Evolutionary conservation across 2,888 invertebrate species (phyloP).

Genomic region (Melinopterus prodromus): DNA sequence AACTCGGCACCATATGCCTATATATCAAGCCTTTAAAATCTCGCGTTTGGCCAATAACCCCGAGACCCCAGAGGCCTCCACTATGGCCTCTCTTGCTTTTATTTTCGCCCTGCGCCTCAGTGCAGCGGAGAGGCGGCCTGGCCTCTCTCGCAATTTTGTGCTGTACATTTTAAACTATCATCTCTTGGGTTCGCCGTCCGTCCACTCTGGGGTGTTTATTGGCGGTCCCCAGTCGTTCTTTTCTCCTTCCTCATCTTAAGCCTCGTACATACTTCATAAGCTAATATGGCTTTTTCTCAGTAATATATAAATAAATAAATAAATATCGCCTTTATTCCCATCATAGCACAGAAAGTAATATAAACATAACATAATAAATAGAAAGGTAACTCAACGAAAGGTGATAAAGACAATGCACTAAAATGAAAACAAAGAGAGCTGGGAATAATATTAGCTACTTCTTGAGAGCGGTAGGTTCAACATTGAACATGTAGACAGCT

Average conservation of each 20-base stretch:
- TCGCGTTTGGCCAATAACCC: conserved; percentile 49
- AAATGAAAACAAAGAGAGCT: too few species aligned
- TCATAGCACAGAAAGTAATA: too few species aligned
- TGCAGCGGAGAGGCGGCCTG: conserved; percentile 5
- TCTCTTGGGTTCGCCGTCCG: conserved; percentile 14
- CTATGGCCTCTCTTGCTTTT: conserved; percentile 18
- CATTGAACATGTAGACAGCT: too few species aligned
- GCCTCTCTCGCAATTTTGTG: conserved; percentile 10
- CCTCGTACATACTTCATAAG: background rate
- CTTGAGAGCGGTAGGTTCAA: too few species aligned
- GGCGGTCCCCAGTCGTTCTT: background rate
- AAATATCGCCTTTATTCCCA: too few species aligned
- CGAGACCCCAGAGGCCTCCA: conserved; percentile 36
- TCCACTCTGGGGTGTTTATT: conserved; percentile 9
- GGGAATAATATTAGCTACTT: too few species aligned
- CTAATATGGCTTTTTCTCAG: background rate
- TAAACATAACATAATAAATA: too few species aligned
- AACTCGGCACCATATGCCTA: conserved; percentile 39
- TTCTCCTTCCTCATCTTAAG: background rate
- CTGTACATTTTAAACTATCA: conserved; percentile 7
- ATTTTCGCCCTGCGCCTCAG: conserved; percentile 27
- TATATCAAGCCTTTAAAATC: conserved; percentile 52
- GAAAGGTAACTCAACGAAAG: too few species aligned
- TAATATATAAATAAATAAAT: too few species aligned
- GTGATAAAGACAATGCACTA: too few species aligned